Evolutionary conservation across 1,140 invertebrate species (phyloP).

Genomic region (Harpegnathos saltator): DNA sequence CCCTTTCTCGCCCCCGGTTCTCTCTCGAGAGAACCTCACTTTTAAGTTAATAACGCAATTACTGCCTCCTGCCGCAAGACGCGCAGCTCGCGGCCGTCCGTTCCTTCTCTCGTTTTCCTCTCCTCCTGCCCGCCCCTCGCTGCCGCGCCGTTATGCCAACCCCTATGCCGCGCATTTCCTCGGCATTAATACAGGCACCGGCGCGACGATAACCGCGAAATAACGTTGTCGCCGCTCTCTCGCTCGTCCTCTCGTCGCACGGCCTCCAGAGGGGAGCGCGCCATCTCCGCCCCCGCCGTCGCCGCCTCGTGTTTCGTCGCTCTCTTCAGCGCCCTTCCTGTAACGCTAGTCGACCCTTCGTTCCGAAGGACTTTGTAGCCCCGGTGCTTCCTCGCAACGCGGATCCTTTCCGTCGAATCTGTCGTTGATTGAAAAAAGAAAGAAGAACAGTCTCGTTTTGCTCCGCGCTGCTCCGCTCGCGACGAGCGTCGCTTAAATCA

Average conservation of each 20-base stretch:
- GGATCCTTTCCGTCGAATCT: background rate
- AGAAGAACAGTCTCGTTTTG: too few relatives aligned
- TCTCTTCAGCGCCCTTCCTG: background rate
- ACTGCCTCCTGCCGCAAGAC: slow-evolving; percentile 74
- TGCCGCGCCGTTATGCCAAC: slow-evolving; percentile 13
- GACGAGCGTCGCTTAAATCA: slow-evolving; percentile 61
- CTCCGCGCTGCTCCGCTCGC: background rate
- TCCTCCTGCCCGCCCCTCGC: slow-evolving; percentile 18
- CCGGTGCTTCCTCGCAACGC: background rate
- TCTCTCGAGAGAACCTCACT: slow-evolving; percentile 75
- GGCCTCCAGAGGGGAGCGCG: background rate
- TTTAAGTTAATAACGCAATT: slow-evolving; percentile 84
- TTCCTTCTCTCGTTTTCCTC: slow-evolving; percentile 2
- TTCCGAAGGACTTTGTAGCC: background rate
- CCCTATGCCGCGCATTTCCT: slow-evolving; percentile 37
- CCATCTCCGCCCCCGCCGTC: too few relatives aligned
- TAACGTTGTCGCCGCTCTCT: slow-evolving; percentile 22
- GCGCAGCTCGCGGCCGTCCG: slow-evolving; percentile 52
- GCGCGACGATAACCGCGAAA: slow-evolving; percentile 32
- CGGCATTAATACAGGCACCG: slow-evolving; percentile 56
- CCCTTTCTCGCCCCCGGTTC: slow-evolving; percentile 18
- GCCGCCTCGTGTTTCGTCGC: background rate
- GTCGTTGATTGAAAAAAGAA: background rate
- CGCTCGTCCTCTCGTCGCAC: slow-evolving; percentile 16
- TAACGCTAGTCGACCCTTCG: background rate